A percentile compares a stretch with the other conserved stretches of the same genome.
Evolutionary conservation across 2,888 invertebrate genomes (phyloP).

Genomic region (Rhyacophila evoluta): DNA sequence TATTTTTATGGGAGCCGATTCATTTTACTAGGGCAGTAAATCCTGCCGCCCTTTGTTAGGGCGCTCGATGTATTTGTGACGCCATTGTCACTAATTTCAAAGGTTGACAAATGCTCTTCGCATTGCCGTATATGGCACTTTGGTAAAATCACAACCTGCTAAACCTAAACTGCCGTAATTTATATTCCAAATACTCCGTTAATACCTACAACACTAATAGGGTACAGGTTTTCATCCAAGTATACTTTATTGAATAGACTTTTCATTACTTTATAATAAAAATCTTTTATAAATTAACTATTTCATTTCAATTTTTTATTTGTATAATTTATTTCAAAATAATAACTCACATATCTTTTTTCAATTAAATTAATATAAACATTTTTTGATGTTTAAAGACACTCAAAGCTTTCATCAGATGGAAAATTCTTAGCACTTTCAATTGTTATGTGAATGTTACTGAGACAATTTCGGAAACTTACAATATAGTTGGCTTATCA

Average conservation of each 20-base stretch:
- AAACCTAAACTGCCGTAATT: slow-evolving; percentile 37
- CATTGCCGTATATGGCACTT: slow-evolving; percentile 27
- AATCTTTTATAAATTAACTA: no score
- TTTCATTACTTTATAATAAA: background rate
- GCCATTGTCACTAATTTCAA: slow-evolving; percentile 53
- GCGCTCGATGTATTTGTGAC: slow-evolving; percentile 43
- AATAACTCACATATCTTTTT: no score
- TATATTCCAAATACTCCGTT: slow-evolving; percentile 4
- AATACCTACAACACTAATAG: background rate
- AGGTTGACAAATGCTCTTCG: slow-evolving; percentile 52
- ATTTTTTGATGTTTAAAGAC: no score
- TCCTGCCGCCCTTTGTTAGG: slow-evolving; percentile 34
- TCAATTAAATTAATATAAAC: no score
- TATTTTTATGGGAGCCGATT: slow-evolving; percentile 48
- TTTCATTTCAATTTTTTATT: no score
- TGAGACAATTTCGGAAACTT: no score
- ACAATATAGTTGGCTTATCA: no score
- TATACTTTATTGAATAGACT: slow-evolving; percentile 14
- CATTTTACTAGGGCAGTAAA: slow-evolving; percentile 41
- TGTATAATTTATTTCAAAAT: no score
- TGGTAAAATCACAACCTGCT: slow-evolving; percentile 32
- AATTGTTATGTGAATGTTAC: no score
- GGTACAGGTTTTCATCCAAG: background rate
- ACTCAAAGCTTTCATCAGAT: no score
- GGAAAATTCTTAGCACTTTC: no score